Evolutionary conservation across 30 jellyfish, hydroid and myxozoan genomes (phyloP), one percentile per base, ranked within the genome.

Genomic region (Haliclystus octoradiatus): DNA sequence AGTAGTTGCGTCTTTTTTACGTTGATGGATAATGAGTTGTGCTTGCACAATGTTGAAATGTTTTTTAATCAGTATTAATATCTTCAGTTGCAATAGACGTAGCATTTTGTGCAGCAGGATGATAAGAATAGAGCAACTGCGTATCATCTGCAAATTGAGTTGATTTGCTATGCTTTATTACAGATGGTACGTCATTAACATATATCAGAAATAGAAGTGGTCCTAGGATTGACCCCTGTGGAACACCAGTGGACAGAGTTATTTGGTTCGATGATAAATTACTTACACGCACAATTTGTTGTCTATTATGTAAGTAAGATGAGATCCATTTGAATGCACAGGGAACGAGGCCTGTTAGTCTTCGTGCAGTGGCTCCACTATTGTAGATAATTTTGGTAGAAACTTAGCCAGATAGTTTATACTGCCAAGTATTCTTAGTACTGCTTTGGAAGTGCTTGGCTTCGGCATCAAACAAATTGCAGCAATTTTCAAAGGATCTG

Each of bases 231-330:
- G 81, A 28, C 52, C 76, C 76, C 49, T 70, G 81, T 49, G 84
- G 84, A 46, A 73, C 85, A 26, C 85, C 79, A 35, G 63, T 62
- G 65, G 78, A 34, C 33, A 74, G 72, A 26, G 80, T 49, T 73
- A 31, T 35, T 69, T 34, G 25, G n/a, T 24, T 63, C 28, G 85
- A 74, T 35, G 12, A 27, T 34, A 19, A 71, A 46, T 74, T 50
- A 28, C 65, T 64, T 4, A 46, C 71, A 31, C 47, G 35, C 47
- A 74, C 77, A 15, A 35, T 33, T 62, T 74, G 71, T 19, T 22
- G 34, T 3, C 78, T 40, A 72, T 72, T 12, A 52, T 72, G 67
- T 1, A 60, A 67, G 49, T 23, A 72, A 25, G 77, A 72, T 34
- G 25, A 66, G 61, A 72, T 31, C 83, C 66, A 72, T 33, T 72